Base-by-base conservation (phyloP, 2,113 vertebrate genomes). In the Nicator chloris region DNA sequence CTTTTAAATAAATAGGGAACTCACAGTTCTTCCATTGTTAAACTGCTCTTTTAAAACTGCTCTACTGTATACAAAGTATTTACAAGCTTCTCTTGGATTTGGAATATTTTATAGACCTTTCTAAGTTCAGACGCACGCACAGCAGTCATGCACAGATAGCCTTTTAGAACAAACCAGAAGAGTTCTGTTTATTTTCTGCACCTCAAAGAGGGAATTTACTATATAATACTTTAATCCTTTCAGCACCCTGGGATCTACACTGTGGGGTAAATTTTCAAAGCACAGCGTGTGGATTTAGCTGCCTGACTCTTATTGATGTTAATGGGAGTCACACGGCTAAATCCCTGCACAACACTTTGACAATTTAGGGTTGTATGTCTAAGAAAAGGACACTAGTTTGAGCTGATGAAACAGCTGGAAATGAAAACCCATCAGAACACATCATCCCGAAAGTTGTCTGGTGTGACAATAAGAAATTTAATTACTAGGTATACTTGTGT, bases 191-290 rank as follows among this genome's bases (percentile, higher is more conserved):
- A 87, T 95, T 96, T 88, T 82, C 84, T 92, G 84, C 65, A 92
- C 71, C 82, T 94, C 96, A 97, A 92, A 97, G 93, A 79, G 83
- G 65, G 93, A 96, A 97, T 97, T 97, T 97, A 61, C 95, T 92
- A 87, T 97, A 97, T 97, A 97, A 97, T 96, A 97, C 96, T 96
- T 97, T 97, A 97, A 97, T 97, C 97, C 96, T 96, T 97, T 96
- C 96, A 93, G 93, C 95, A 96, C 95, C 96, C 96, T 97, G 95
- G 95, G 96, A 97, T 94, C 83, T 96, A 94, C 90, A 95, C 96
- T 92, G 95, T 97, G 96, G 96, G 89, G 97, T 96, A 97, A 96
- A 94, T 97, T 97, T 97, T 97, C 97, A 97, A 97, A 97, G 97
- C 94, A 82, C 81, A 90, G 95, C 5, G 20, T 49, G 0, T 97